These are phyloP conservation scores for Acrossocheilus wenchowensis DNA, from an alignment of 2,797 vertebrate species.

Conservation along the genomic window DNA sequence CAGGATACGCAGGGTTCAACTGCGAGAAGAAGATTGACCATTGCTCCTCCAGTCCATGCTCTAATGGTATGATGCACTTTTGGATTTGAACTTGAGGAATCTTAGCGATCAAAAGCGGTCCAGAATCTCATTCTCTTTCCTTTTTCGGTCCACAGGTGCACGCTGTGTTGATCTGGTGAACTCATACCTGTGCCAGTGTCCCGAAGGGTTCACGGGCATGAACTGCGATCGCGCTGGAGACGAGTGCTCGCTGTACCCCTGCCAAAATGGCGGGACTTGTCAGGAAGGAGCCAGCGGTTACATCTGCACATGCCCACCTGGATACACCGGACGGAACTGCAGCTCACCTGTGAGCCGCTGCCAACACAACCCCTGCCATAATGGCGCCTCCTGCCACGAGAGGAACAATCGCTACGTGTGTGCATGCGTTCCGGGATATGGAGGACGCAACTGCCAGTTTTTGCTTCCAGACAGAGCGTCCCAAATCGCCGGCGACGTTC, in stretches of 20 bases:
- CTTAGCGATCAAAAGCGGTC: not conserved
- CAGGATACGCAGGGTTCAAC: conserved; percentile 92
- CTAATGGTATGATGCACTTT: conserved; percentile 83
- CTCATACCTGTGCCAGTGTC: conserved; percentile 93
- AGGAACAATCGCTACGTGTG: conserved; percentile 91
- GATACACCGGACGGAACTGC: conserved; percentile 93
- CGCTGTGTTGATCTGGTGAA: conserved; percentile 91
- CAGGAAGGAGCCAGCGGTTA: conserved; percentile 87
- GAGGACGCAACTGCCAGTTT: conserved; percentile 94
- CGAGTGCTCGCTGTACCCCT: conserved; percentile 87
- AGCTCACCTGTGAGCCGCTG: conserved; percentile 91
- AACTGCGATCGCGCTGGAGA: conserved; percentile 89
- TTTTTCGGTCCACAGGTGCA: conserved; percentile 81
- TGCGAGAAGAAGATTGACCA: conserved; percentile 96
- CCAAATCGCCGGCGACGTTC: conserved; percentile 82
- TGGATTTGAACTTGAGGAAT: not conserved
- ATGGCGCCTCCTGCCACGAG: conserved; percentile 94
- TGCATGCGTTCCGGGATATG: conserved; percentile 88
- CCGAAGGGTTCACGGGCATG: conserved; percentile 89
- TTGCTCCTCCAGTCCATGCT: conserved; percentile 91
- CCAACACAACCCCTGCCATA: conserved; percentile 93
- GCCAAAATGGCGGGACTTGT: conserved; percentile 91
- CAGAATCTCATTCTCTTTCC: not conserved
- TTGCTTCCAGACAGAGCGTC: conserved; percentile 88
- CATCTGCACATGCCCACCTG: conserved; percentile 89